Base-by-base conservation (phyloP, 2,113 vertebrate species). In the Hippolais icterina region DNA sequence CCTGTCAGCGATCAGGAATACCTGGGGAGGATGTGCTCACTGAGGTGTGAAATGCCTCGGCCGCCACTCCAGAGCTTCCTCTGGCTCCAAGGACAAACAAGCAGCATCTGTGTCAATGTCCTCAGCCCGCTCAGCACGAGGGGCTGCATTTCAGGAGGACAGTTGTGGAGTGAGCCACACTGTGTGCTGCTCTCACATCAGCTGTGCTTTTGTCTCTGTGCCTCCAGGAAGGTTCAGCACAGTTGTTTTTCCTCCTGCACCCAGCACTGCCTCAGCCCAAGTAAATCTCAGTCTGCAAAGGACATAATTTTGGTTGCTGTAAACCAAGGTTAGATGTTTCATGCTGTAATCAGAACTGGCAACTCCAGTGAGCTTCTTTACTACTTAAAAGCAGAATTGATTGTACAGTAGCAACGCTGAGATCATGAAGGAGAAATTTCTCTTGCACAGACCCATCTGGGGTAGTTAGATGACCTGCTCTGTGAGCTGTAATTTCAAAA, bases 321-420 rank as follows among this genome's bases (percentile, higher is more conserved):
- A 90, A 88, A 60, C 31, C 79, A 90, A 53, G 44, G 72, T 86
- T 90, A 71, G 79, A 68, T 1, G 4, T 53, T 93, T 80, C 88
- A 71, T 0, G 6, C 93, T 82, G 64, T 84, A 86, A 95, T 78
- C 60, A 64, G 69, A 92, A 53, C 52, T 65, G 88, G 94, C 83
- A 93, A 49, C 60, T 94, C 87, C 83, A 78, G 64, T 37, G 88
- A 90, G 76, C 31, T 80, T 47, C 88, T 95, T 90, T 68, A 64
- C 80, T 83, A 42, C 83, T 93, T 89, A 92, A 89, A 92, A 92
- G 85, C 76, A 89, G 80, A 75, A 93, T 27, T 80, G 76, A 77
- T 79, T 53, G 83, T 49, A 10, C 3, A 54, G 60, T 9, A 82
- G 86, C 20, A 29, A 82, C 65, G 80, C 52, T 79, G 88, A 75